Conservation (phyloP, 2,113 vertebrate species). For the Emydocephalus ijimae region DNA sequence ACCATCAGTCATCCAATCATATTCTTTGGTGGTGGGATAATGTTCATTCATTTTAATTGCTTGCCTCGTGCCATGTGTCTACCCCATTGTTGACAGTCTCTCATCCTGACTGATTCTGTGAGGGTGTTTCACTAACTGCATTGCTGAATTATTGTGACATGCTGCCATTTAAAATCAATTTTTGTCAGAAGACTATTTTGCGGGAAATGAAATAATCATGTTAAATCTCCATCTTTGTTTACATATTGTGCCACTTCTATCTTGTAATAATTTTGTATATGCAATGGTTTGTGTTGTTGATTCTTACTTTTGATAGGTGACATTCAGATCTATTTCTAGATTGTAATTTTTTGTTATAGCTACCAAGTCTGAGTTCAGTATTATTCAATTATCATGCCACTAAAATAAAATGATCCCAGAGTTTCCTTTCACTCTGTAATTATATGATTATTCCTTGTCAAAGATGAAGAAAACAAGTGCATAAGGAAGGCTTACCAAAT, state of each 20-base stretch:
- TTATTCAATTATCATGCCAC: not conserved
- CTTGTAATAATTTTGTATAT: not conserved
- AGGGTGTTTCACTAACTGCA: not conserved
- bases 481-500: not conserved
- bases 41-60: not conserved
- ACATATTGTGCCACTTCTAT: not conserved
- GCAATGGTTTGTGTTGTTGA: not conserved
- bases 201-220: not conserved
- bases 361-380: not conserved
- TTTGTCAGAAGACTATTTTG: not conserved
- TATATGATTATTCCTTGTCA: not conserved
- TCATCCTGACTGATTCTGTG: not conserved
- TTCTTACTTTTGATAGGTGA: not conserved
- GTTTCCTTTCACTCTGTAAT: not conserved
- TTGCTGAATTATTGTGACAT: not conserved
- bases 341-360: not conserved
- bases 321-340: not conserved
- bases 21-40: not conserved
- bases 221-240: not conserved
- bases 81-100: not conserved
- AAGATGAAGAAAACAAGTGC: not conserved
- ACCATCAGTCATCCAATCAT: not conserved
- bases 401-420: not conserved
- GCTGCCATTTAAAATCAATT: not conserved
- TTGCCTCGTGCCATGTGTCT: not conserved